A percentile compares a stretch with the other conserved stretches of the same genome.
phyloP scores from a whole-genome alignment of 2,888 invertebrate species.

The Elmis aenea region DNA sequence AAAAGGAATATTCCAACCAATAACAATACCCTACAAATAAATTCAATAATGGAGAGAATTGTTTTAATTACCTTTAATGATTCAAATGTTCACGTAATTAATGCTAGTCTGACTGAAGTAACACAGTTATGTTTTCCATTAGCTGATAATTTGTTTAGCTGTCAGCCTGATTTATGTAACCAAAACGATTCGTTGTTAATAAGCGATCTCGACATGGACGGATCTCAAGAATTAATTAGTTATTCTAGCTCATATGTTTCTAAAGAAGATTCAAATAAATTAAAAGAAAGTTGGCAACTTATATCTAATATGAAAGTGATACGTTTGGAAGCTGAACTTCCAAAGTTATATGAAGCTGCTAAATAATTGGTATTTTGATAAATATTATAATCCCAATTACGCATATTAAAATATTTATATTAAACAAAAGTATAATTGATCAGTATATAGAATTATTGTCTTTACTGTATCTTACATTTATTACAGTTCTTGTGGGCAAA shows the following conservation, averaged over 20 bases:
- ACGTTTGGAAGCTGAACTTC: conserved; percentile 66
- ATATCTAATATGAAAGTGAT: conserved; percentile 65
- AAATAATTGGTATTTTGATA: conserved; percentile 29
- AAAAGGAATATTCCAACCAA: conserved; percentile 11
- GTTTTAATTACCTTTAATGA: conserved; percentile 76
- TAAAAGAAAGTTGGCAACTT: conserved; percentile 52
- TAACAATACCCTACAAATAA: conserved; percentile 14
- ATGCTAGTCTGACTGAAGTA: conserved; percentile 74
- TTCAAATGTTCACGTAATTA: conserved; percentile 67
- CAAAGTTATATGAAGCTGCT: conserved; percentile 58
- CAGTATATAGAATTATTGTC: too few species aligned
- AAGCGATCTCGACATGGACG: conserved; percentile 70
- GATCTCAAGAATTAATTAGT: conserved; percentile 71
- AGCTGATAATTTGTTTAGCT: conserved; percentile 43
- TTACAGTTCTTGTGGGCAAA: too few species aligned
- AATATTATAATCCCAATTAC: too few species aligned
- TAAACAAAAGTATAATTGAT: too few species aligned
- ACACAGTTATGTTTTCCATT: conserved; percentile 62
- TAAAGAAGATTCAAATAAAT: conserved; percentile 29
- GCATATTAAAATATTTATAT: too few species aligned
- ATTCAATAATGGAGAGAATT: conserved; percentile 54
- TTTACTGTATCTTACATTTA: too few species aligned
- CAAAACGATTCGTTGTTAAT: conserved; percentile 70
- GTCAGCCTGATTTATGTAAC: conserved; percentile 70
- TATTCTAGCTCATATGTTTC: conserved; percentile 57